Evolutionary conservation across 2,113 vertebrate species (phyloP), one percentile per base, ranked within the genome.

Genomic region (Nerophis lumbriciformis): DNA sequence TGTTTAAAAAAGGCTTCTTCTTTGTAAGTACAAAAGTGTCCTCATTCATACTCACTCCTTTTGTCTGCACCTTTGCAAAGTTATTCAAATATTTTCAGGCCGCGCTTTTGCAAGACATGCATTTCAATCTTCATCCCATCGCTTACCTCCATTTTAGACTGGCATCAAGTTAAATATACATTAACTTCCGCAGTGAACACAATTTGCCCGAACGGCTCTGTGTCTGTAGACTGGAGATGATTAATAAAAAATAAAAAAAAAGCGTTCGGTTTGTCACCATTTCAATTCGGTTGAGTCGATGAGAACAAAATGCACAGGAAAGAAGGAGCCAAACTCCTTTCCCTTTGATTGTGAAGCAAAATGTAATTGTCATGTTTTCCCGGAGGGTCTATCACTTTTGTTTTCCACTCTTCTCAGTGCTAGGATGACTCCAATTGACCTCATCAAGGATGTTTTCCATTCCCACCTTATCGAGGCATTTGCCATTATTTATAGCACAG

Each of bases 211-310:
- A 81, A 67, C 66, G 75, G 73, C 75, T 60, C 53, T 57, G 62
- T 76, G 78, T 66, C 79, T 1, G 45, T 79, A 69, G 80, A 81
- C 69, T 72, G 68, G 82, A 73, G 66, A 55, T 1, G 21, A 71
- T 81, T 85, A 28, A 83, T 79, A 81, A 63, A 84, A 78, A 80
- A 65, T 85, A 28, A 83, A 79, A 81, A 63, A 84, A 77, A 80
- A 65, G 51, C 66, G 38, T 74, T 72, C 68, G 78, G 78, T 87
- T 80, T 84, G 78, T 76, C 67, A 64, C 58, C 38, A 1, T 52
- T 68, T 82, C 39, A 21, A 11, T 57, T 57, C 38, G 37, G 9
- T 44, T 4, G 38, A 57, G 39, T 57, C 55, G 69, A 76, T 51
- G 57, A 54, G 71, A 73, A 65, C 42, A 70, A 69, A 78, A 60